Conservation (phyloP, 2,113 vertebrate species). For the Rhadina sibilatrix region DNA sequence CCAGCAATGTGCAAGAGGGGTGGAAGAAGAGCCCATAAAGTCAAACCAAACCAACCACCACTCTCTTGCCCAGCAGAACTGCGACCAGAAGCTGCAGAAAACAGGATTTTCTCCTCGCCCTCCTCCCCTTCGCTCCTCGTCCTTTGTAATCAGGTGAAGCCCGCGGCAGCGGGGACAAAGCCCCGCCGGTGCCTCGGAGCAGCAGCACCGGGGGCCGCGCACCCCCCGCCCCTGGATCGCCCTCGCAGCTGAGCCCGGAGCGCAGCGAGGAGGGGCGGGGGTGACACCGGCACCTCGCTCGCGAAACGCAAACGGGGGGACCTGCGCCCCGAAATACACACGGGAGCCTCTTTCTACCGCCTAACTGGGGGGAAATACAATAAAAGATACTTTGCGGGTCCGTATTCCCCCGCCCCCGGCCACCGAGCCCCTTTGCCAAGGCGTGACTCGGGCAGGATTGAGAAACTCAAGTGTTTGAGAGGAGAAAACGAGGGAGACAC, state of each 20-base stretch:
- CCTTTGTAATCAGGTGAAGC: not conserved
- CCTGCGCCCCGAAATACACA: accelerated
- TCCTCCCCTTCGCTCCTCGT: not conserved
- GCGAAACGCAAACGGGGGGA: not conserved
- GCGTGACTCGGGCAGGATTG: not conserved
- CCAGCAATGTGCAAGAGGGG: accelerated
- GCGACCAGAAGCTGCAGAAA: not conserved
- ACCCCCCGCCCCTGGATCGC: not conserved
- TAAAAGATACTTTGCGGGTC: not conserved
- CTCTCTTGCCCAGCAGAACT: not conserved
- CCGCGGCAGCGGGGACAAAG: not conserved
- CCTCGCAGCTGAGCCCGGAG: not conserved
- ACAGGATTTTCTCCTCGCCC: not conserved
- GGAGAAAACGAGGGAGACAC: not conserved
- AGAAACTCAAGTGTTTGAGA: not conserved
- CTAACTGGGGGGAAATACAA: accelerated
- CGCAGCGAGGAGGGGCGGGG: too few relatives aligned
- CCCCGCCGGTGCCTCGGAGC: not conserved
- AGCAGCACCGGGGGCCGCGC: not conserved
- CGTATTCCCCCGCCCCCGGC: too few relatives aligned
- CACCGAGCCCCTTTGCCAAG: not conserved
- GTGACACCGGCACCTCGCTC: accelerated
- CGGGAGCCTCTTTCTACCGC: not conserved
- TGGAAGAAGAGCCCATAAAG: not conserved
- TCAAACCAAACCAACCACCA: not conserved